phyloP scores from a whole-genome alignment of 2,888 invertebrate species.

The Synergus umbraculus region DNA sequence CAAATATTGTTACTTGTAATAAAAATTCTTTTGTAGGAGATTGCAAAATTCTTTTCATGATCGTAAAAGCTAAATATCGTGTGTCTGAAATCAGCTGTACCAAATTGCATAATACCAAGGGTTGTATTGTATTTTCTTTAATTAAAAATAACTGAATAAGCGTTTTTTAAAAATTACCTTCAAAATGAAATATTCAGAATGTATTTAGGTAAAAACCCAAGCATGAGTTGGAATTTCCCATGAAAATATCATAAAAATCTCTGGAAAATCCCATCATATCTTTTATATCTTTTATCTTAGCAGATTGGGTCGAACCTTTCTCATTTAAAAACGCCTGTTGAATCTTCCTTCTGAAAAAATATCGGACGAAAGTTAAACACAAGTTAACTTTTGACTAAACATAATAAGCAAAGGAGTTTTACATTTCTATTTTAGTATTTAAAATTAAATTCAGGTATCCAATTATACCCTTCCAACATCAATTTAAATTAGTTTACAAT shows the following conservation, averaged over 20 bases:
- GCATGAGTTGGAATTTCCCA: neutral
- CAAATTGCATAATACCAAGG: neutral
- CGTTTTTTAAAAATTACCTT: neutral
- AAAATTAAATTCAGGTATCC: neutral
- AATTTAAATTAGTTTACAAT: neutral
- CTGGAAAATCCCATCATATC: neutral
- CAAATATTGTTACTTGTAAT: neutral
- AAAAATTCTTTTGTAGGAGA: neutral
- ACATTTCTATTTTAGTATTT: neutral
- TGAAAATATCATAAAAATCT: neutral
- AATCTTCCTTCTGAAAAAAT: neutral
- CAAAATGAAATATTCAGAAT: neutral
- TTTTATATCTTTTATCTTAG: neutral
- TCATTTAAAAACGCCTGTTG: neutral
- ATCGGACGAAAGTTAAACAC: neutral
- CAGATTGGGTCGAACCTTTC: neutral
- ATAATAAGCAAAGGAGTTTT: neutral
- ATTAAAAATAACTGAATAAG: neutral
- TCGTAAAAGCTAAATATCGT: conserved; percentile 29
- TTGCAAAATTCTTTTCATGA: conserved; percentile 7
- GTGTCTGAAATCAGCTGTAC: neutral
- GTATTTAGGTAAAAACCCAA: neutral
- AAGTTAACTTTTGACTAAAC: neutral
- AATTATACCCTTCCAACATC: neutral
- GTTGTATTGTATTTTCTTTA: neutral